Base-by-base conservation (phyloP, 2,888 invertebrate species). In the Drosophila eohydei region DNA sequence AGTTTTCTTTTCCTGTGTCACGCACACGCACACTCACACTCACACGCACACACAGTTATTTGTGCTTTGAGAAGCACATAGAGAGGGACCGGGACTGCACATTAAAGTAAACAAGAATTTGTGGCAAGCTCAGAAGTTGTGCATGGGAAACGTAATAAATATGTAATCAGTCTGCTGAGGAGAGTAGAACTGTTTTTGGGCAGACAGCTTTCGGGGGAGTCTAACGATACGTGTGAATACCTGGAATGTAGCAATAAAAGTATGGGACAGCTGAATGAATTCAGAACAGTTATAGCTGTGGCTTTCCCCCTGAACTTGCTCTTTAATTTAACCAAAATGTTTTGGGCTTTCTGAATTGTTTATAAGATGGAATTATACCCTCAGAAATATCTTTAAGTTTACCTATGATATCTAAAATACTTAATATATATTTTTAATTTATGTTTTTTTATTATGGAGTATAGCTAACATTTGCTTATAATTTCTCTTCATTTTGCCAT, bases 1-100 rank as follows among this genome's bases (percentile, higher is more conserved):
- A 88, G 83, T 84, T 88, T 75, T 69, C 59, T 68, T 78, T 60
- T 54, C 55, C 61, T 55, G 36, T 55, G 55, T 63, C 63, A 69
- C 52, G 63, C 54, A 54, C 54, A 60, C 26, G 21, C 16, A 51
- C 28, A 28, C 16, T n/a, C n/a, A n/a, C 63, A 69, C 52, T 59
- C 54, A 54, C 54, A 60, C 26, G 21, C 16, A 51, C 28, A 28
- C 16, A 34, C 21, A 30, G 28, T 40, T 55, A 55, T 30, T 38
- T 30, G 30, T 16, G 26, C 50, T 46, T 38, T 57, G 71, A 75
- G 44, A 55, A 55, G 21, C 52, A 26, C 48, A 40, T 21, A 59
- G 52, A 57, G 16, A n/a, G 11, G 44, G 14, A n/a, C 5, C 21
- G 34, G 32, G 43, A 41, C n/a, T 43, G 46, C 34, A 16, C 40